A percentile compares a stretch with the other conserved stretches of the same genome.
phyloP scores from a whole-genome alignment of 2,797 vertebrate species.

The Aplochiton taeniatus region DNA sequence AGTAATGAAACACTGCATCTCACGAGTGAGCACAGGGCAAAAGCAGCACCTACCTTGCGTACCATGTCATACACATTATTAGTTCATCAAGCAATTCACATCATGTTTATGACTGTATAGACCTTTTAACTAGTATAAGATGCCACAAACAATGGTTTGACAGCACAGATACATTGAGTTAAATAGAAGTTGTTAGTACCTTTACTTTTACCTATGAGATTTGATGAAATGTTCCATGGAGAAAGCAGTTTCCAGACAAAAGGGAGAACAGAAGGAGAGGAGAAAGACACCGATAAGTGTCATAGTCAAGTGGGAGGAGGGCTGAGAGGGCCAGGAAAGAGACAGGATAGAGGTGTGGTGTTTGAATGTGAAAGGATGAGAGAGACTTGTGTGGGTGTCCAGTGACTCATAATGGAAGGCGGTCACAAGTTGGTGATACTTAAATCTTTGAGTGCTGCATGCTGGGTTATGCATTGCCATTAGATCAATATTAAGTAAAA shows the following conservation, averaged over 20 bases:
- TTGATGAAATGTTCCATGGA: conserved; percentile 99
- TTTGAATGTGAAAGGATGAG: conserved; percentile 40
- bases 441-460: conserved; percentile 34
- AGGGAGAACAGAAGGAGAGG: conserved; percentile 73
- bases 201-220: conserved; percentile 99
- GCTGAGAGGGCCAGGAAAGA: conserved; percentile 62
- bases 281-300: conserved; percentile 89
- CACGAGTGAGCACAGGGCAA: conserved; percentile 49
- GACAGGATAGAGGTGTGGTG: conserved; percentile 61
- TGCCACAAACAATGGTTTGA: conserved; percentile 28
- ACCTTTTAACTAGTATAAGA: conserved; percentile 37
- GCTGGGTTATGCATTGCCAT: conserved; percentile 26
- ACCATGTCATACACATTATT: conserved; percentile 37
- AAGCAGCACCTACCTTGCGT: conserved; percentile 77
- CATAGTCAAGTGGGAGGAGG: conserved; percentile 78
- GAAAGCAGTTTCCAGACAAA: conserved; percentile 93
- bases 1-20: conserved; percentile 46
- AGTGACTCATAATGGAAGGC: conserved; percentile 23
- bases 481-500: no score
- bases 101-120: conserved; percentile 47
- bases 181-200: conserved; percentile 84
- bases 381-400: conserved; percentile 55
- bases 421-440: conserved; percentile 19
- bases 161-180: conserved; percentile 35
- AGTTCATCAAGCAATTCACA: conserved; percentile 41